Conservation (phyloP, 1,140 invertebrate genomes). For the Neuroterus valhalla region DNA sequence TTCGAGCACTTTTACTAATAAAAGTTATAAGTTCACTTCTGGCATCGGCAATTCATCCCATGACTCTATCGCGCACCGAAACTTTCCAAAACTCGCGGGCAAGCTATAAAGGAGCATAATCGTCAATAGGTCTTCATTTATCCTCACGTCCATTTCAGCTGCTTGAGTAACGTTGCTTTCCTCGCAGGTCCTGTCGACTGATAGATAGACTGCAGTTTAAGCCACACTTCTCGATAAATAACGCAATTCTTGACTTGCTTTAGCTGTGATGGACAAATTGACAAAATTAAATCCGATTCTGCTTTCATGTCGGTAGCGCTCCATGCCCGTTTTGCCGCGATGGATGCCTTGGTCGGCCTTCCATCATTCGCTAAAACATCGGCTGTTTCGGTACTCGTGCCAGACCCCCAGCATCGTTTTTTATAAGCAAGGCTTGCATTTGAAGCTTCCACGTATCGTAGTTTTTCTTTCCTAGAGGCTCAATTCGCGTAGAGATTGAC, state of each 20-base stretch:
- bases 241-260: background rate
- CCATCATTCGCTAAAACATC: too few relatives aligned
- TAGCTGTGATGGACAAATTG: background rate
- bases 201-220: constrained; percentile 21
- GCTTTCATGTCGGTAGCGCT: too few relatives aligned
- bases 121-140: background rate
- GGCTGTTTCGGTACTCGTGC: too few relatives aligned
- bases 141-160: background rate
- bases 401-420: constrained; percentile 18
- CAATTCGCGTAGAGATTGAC: too few relatives aligned
- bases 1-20: background rate
- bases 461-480: too few relatives aligned
- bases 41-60: background rate
- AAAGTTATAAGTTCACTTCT: too few relatives aligned
- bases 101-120: background rate
- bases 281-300: background rate
- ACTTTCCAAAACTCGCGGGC: background rate
- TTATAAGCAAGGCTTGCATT: too few relatives aligned
- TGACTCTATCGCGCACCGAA: background rate
- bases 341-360: too few relatives aligned
- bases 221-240: background rate
- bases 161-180: background rate
- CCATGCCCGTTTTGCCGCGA: too few relatives aligned
- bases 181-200: background rate
- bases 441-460: too few relatives aligned